phyloP scores from a whole-genome alignment of 2,888 invertebrate genomes.

The Heliconius aoede region DNA sequence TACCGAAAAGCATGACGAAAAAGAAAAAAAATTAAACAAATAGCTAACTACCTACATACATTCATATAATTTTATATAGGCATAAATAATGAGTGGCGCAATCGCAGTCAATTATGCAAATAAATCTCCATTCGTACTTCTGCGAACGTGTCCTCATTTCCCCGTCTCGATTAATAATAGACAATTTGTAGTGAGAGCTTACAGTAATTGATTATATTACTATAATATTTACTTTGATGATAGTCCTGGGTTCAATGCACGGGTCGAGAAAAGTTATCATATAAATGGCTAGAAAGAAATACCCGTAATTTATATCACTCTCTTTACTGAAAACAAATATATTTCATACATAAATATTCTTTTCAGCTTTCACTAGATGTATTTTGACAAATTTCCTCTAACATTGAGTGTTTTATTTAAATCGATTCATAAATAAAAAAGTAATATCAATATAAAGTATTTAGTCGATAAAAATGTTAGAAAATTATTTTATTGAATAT shows the following conservation, averaged over 20 bases:
- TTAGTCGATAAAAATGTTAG: no score
- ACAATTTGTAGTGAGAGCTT: slow-evolving; percentile 28
- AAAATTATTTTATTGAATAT: no score
- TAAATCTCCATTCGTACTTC: slow-evolving; percentile 43
- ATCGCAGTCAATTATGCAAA: slow-evolving; percentile 43
- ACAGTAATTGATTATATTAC: slow-evolving; percentile 18
- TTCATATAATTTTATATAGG: slow-evolving; percentile 11
- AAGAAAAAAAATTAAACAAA: background rate
- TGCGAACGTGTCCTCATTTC: slow-evolving; percentile 38
- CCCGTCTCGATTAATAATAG: slow-evolving; percentile 34
- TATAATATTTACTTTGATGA: background rate
- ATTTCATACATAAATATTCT: no score
- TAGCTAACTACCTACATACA: background rate
- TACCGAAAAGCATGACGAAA: background rate
- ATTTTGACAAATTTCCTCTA: background rate
- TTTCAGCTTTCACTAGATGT: background rate
- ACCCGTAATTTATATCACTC: no score
- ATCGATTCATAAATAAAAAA: background rate
- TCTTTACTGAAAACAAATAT: no score
- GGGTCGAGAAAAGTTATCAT: background rate
- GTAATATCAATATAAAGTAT: background rate
- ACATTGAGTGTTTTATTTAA: background rate
- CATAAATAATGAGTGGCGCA: slow-evolving; percentile 16
- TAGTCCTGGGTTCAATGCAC: background rate
- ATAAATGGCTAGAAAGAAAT: no score